Evolutionary conservation across 1,140 invertebrate genomes (phyloP).

Genomic region (Macrostomum lignano): DNA sequence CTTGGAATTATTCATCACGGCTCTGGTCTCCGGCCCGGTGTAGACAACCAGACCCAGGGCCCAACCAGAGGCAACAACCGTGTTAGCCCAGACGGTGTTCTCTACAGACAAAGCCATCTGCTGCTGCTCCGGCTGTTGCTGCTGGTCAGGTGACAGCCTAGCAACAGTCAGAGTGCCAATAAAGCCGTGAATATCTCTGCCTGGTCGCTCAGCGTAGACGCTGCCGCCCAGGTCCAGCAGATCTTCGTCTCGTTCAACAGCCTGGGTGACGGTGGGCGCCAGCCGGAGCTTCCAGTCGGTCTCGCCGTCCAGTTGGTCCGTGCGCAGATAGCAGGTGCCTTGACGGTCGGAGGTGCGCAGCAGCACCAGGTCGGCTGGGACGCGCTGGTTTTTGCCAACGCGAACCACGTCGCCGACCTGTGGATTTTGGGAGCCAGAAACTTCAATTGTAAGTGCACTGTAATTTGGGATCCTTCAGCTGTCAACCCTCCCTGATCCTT

Average conservation of each 20-base stretch:
- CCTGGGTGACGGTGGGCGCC: constrained; percentile 69
- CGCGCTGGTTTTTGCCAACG: constrained; percentile 47
- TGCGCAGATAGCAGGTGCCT: constrained; percentile 84
- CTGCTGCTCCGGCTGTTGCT: constrained; percentile 21
- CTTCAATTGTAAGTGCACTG: no score
- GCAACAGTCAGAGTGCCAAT: constrained; percentile 68
- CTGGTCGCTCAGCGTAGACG: constrained; percentile 79
- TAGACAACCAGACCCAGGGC: constrained; percentile 73
- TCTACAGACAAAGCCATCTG: constrained; percentile 66
- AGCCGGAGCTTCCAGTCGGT: constrained; percentile 93
- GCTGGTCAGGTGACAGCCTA: constrained; percentile 15
- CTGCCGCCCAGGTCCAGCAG: constrained; percentile 10
- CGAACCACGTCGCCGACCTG: constrained; percentile 41
- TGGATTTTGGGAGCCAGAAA: no score
- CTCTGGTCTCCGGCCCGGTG: constrained; percentile 73
- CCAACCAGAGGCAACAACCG: constrained; percentile 80
- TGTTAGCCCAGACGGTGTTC: constrained; percentile 93
- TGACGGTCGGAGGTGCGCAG: constrained; percentile 67
- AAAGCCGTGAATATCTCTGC: constrained; percentile 87
- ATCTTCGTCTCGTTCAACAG: constrained; percentile 42
- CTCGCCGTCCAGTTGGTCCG: constrained; percentile 92
- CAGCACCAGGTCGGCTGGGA: constrained; percentile 81
- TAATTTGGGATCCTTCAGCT: no score
- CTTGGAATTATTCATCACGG: constrained; percentile 86
- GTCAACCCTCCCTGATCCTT: no score